A percentile compares a stretch with the other conserved stretches of the same genome.
Conservation (phyloP, 1,140 invertebrate species). For the Pygmarrhopalites habei region DNA sequence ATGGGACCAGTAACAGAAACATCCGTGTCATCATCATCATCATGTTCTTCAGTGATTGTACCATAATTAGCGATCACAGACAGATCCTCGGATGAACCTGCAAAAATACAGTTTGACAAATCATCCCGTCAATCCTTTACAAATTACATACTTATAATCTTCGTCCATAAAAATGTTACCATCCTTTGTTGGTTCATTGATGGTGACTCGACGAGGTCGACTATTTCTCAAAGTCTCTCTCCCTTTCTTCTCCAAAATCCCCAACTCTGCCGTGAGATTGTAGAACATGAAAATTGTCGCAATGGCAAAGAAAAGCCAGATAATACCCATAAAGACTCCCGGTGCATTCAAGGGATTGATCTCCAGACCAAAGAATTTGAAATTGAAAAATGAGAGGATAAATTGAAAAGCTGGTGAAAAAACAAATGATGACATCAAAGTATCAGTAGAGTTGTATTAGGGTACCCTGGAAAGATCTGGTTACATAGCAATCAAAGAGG, state of each 20-base stretch:
- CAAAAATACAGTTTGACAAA: background rate
- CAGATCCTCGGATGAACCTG: background rate
- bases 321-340: conserved; percentile 28
- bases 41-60: background rate
- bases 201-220: background rate
- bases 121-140: too few species aligned
- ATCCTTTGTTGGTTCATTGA: background rate
- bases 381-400: conserved; percentile 15
- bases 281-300: conserved; percentile 30
- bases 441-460: background rate
- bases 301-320: conserved; percentile 27
- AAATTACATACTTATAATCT: too few species aligned
- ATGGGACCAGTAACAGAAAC: background rate
- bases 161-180: background rate
- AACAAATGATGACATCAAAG: too few species aligned
- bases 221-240: background rate
- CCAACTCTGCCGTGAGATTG: conserved; percentile 26
- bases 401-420: conserved; percentile 30
- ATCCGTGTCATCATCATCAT: conserved; percentile 5
- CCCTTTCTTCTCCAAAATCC: conserved; percentile 10
- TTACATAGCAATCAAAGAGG: too few species aligned
- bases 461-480: background rate
- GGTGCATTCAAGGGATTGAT: conserved; percentile 32
- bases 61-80: conserved; percentile 1
- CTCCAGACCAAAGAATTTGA: conserved; percentile 13